A percentile compares a stretch with the other conserved stretches of the same genome.
Evolutionary conservation across 2,113 vertebrate genomes (phyloP).

Genomic region (Cavia porcellus): DNA sequence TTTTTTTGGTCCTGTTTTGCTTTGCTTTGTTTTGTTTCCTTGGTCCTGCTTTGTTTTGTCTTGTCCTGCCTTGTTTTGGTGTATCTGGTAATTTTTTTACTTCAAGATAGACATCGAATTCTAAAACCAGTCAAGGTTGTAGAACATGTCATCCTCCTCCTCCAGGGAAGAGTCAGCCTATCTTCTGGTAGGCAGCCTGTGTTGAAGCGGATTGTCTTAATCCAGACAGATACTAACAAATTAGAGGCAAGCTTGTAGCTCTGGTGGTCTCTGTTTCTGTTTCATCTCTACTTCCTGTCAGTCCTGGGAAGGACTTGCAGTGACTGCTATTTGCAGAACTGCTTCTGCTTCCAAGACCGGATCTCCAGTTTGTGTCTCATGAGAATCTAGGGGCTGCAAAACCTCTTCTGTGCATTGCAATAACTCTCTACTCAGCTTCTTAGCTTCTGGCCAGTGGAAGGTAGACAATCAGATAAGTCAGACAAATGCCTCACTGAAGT

Average conservation of each 20-base stretch:
- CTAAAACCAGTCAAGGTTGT: background rate
- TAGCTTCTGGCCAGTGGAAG: background rate
- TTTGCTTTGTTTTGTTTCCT: background rate
- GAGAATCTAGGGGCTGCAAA: background rate
- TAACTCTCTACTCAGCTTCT: background rate
- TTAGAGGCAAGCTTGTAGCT: background rate
- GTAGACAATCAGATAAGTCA: background rate
- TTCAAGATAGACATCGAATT: background rate
- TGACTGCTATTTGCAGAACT: background rate
- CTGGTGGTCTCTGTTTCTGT: background rate
- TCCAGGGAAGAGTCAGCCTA: background rate
- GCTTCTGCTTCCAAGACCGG: background rate
- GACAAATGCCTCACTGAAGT: too few species aligned
- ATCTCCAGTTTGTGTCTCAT: background rate
- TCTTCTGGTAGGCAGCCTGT: background rate
- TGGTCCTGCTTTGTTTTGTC: background rate
- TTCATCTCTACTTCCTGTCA: background rate
- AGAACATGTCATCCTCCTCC: background rate
- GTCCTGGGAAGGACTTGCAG: background rate
- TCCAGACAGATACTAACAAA: background rate
- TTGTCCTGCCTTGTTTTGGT: background rate
- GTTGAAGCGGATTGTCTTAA: background rate
- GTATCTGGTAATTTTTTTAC: background rate
- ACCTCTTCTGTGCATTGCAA: background rate
- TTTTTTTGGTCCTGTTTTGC: background rate